Percentiles rank a stretch among this genome's conserved stretches.
These are phyloP conservation scores for Parazoanthus atlanticus DNA, from an alignment of 92 coral and sea anemone species.

Conservation along the genomic window DNA sequence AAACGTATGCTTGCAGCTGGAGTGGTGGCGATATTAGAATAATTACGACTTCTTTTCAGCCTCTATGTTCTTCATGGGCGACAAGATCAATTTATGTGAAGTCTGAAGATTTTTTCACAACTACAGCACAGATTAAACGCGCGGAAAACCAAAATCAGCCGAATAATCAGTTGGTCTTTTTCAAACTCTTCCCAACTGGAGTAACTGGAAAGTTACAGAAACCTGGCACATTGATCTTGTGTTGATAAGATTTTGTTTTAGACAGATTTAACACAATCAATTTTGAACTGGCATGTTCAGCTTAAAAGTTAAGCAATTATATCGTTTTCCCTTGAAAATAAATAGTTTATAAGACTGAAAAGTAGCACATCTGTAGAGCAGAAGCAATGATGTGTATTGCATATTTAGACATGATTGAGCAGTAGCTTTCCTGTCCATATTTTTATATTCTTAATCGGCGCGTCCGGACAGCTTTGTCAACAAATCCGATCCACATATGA, in stretches of 20 bases:
- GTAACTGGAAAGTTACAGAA: background rate
- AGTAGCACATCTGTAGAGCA: background rate
- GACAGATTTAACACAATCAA: background rate
- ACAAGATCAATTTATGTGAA: background rate
- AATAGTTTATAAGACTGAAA: background rate
- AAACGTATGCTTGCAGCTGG: constrained; percentile 20
- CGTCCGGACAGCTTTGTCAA: constrained; percentile 30
- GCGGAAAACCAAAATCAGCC: background rate
- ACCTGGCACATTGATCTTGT: background rate
- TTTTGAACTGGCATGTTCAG: background rate
- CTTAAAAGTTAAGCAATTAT: background rate
- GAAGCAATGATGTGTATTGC: background rate
- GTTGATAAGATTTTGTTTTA: background rate
- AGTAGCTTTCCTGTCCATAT: background rate
- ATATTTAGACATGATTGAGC: background rate
- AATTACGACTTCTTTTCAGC: background rate
- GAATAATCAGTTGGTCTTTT: background rate
- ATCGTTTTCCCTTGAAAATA: background rate
- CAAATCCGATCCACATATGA: constrained; percentile 1
- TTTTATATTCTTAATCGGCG: background rate
- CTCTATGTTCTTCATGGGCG: background rate
- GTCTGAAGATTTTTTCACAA: background rate
- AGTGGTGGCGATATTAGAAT: background rate
- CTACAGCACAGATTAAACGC: too few species aligned
- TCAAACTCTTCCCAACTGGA: background rate